Evolutionary conservation across 1,140 invertebrate species (phyloP).

Genomic region (Homalodisca vitripennis): DNA sequence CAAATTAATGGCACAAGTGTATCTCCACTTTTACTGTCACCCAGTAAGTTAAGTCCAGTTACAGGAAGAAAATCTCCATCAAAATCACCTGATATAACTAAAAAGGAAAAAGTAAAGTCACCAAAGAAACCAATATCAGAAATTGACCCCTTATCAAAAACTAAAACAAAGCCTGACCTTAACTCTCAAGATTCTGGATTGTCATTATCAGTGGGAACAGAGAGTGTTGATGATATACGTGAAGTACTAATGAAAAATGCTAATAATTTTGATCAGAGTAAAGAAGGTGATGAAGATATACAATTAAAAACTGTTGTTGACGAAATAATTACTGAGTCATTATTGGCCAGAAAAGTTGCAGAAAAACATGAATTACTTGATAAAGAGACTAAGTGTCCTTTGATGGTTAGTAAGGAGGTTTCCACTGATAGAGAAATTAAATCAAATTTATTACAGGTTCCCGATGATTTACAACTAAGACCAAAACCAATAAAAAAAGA

Average conservation of each 20-base stretch:
- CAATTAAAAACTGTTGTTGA: slow-evolving; percentile 51
- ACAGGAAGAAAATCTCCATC: slow-evolving; percentile 33
- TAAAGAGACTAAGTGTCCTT: background rate
- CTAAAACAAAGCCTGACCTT: slow-evolving; percentile 50
- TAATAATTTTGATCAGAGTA: slow-evolving; percentile 14
- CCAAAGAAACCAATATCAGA: slow-evolving; percentile 39
- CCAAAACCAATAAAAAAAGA: slow-evolving; percentile 36
- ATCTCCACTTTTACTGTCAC: slow-evolving; percentile 32
- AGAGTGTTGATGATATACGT: slow-evolving; percentile 39
- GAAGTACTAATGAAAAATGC: slow-evolving; percentile 30
- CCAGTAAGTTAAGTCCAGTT: slow-evolving; percentile 29
- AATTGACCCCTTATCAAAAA: slow-evolving; percentile 54
- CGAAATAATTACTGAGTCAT: slow-evolving; percentile 5
- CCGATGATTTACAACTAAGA: slow-evolving; percentile 1
- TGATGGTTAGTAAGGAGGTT: slow-evolving; percentile 10
- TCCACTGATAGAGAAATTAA: background rate
- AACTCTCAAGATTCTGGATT: slow-evolving; percentile 47
- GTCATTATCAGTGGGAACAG: slow-evolving; percentile 41
- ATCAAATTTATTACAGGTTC: slow-evolving; percentile 16
- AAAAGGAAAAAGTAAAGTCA: slow-evolving; percentile 51
- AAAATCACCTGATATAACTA: slow-evolving; percentile 47
- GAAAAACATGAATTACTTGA: background rate
- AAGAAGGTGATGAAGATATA: slow-evolving; percentile 54
- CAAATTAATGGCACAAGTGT: slow-evolving; percentile 71
- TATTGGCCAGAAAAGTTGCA: background rate